phyloP scores from a whole-genome alignment of 35 echinoderm and acorn worm species.

The Apostichopus parvimensis region DNA sequence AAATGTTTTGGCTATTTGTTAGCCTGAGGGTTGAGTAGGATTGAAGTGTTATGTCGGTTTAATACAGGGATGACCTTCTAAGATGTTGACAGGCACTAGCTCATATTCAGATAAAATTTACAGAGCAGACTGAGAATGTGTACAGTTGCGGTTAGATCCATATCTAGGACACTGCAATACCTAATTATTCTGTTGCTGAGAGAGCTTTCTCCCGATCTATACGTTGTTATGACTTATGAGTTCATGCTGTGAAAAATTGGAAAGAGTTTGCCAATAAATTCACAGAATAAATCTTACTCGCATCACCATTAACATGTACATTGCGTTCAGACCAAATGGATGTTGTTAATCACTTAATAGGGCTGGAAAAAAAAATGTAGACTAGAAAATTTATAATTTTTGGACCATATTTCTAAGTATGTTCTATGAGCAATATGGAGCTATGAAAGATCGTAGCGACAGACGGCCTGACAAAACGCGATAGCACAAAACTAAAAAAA shows the following conservation, averaged over 20 bases:
- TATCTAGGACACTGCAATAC: neutral
- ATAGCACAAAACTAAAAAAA: neutral
- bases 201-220: neutral
- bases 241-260: conserved; percentile 3
- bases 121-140: too few relatives aligned
- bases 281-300: neutral
- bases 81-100: too few relatives aligned
- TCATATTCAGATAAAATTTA: too few relatives aligned
- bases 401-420: neutral
- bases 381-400: neutral
- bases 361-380: neutral
- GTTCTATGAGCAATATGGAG: neutral
- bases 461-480: neutral
- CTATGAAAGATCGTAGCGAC: neutral
- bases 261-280: conserved; percentile 6
- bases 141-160: neutral
- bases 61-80: too few relatives aligned
- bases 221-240: conserved; percentile 7
- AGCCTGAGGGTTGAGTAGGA: too few relatives aligned
- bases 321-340: neutral
- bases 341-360: conserved; percentile 1
- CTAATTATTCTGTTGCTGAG: neutral
- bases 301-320: neutral
- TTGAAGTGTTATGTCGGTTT: too few relatives aligned
- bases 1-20: too few relatives aligned